These are phyloP conservation scores for Drosophila albomicans DNA, from an alignment of 1,140 invertebrate genomes.

Conservation along the genomic window DNA sequence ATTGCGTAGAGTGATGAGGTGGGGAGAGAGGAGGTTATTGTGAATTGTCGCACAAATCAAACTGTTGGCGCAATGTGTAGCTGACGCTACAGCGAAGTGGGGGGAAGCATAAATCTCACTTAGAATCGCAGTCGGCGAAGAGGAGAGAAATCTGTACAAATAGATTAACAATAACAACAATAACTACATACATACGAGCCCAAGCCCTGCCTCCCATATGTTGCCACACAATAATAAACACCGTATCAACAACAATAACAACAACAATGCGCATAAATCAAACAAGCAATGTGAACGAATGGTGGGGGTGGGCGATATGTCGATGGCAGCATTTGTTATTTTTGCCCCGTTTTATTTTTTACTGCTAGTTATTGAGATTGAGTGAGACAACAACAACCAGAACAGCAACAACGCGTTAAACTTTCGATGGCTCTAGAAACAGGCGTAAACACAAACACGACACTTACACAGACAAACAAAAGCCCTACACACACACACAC, in stretches of 20 bases:
- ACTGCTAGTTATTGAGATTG: constrained; percentile 52
- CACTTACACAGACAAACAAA: constrained; percentile 36
- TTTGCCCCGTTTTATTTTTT: constrained; percentile 25
- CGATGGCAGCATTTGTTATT: constrained; percentile 64
- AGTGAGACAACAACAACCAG: constrained; percentile 42
- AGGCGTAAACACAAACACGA: constrained; percentile 49
- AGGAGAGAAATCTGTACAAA: constrained; percentile 68
- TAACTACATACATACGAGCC: constrained; percentile 28
- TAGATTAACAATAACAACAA: constrained; percentile 78
- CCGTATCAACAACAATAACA: constrained; percentile 50
- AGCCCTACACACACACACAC: constrained; percentile 11
- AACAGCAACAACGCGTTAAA: constrained; percentile 37
- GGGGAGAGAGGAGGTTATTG: neutral
- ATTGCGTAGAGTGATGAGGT: neutral
- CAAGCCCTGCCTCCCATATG: constrained; percentile 60
- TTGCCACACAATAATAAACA: constrained; percentile 73
- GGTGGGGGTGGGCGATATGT: neutral
- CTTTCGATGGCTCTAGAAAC: constrained; percentile 43
- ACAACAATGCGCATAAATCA: constrained; percentile 66
- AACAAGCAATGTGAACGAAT: constrained; percentile 41
- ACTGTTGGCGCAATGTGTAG: constrained; percentile 63
- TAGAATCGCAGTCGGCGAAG: constrained; percentile 35
- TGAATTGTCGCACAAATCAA: constrained; percentile 49
- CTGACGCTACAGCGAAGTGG: constrained; percentile 40
- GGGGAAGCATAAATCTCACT: constrained; percentile 69